Evolutionary conservation across 2,888 invertebrate genomes (phyloP).

Genomic region (Mantis religiosa): DNA sequence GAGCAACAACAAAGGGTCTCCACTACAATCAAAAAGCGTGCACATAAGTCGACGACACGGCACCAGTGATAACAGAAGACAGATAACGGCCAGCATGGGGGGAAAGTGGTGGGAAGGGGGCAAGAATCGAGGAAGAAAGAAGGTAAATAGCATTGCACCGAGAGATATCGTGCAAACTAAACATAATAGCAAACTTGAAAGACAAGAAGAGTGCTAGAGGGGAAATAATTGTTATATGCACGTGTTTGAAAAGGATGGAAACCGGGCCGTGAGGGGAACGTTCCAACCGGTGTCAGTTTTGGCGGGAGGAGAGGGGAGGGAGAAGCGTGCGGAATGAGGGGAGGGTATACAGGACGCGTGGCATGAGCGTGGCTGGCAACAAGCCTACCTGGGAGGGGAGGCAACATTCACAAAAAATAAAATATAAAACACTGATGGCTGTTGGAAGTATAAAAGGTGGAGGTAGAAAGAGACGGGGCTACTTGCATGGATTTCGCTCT

Average conservation of each 20-base stretch:
- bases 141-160: neutral
- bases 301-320: neutral
- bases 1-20: too few relatives aligned
- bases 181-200: neutral
- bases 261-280: neutral
- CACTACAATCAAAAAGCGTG: neutral
- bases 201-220: neutral
- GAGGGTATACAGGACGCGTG: constrained; percentile 21
- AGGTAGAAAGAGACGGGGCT: neutral
- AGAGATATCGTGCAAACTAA: neutral
- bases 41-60: neutral
- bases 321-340: constrained; percentile 10
- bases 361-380: constrained; percentile 25
- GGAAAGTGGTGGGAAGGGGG: too few relatives aligned
- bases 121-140: neutral
- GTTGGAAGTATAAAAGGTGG: constrained; percentile 14
- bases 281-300: constrained; percentile 6
- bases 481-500: neutral
- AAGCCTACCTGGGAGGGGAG: neutral
- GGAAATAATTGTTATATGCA: constrained; percentile 1
- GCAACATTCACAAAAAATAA: constrained; percentile 7
- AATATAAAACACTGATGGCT: constrained; percentile 13
- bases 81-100: neutral
- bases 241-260: constrained; percentile 1
- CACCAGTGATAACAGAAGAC: neutral